Percentiles rank a stretch among this genome's conserved stretches.
These are phyloP conservation scores for Gasterosteus nipponicus DNA, from an alignment of 2,113 vertebrate species.

Conservation along the genomic window DNA sequence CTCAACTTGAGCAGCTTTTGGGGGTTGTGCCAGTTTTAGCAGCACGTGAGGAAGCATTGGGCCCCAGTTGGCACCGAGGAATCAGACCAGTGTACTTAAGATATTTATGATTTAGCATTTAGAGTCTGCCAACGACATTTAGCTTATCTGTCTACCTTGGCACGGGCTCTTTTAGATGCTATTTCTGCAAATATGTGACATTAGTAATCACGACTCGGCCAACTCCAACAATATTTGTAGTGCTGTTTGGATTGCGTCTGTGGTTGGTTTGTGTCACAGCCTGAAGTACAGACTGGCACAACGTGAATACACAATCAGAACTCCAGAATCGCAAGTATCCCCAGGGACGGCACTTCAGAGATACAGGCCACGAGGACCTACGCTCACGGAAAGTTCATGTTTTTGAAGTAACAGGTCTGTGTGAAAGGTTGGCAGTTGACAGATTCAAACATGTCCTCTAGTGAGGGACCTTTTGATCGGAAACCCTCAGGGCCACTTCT, in stretches of 20 bases:
- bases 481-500: constrained; percentile 2
- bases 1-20: not conserved
- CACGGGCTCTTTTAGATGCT: not conserved
- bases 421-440: not conserved
- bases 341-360: constrained; percentile 17
- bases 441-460: not conserved
- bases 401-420: constrained; percentile 8
- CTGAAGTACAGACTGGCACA: constrained; percentile 9
- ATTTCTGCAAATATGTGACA: constrained; percentile 4
- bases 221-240: constrained; percentile 5
- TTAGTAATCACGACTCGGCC: not conserved
- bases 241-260: constrained; percentile 1
- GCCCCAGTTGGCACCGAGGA: not conserved
- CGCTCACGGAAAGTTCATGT: constrained; percentile 27
- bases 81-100: not conserved
- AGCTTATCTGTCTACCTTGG: not conserved
- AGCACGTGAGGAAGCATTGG: not conserved
- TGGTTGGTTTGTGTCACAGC: not conserved
- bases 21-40: not conserved
- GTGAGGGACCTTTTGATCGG: not conserved
- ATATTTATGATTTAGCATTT: not conserved
- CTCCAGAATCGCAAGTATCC: constrained; percentile 14
- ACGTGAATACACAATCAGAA: constrained; percentile 33
- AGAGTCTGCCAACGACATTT: not conserved
- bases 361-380: constrained; percentile 26